Evolutionary conservation across 2,888 invertebrate species (phyloP), one percentile per base, ranked within the genome.

Genomic region (Aphrophora alni): DNA sequence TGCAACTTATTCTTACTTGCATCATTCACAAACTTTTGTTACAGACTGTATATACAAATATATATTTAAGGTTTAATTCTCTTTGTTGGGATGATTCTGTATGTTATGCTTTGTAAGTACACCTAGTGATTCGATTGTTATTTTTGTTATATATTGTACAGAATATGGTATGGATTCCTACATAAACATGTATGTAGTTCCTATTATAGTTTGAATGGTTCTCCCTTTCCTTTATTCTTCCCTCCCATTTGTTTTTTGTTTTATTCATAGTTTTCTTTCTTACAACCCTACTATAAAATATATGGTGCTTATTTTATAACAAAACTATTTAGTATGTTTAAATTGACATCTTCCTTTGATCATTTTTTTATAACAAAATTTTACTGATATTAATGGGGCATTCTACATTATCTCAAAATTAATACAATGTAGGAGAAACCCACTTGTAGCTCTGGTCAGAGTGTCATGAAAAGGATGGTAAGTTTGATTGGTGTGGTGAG

Each of bases 131-230:
- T n/a, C 21, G 10, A 59, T 59, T 59, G 59, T 59, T 59, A 59
- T 59, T 59, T 59, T 59, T 59, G 59, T 59, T 59, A 59, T 59
- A 59, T 59, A 59, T 59, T 59, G 59, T 59, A 59, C 59, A 59
- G 59, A 59, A 59, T 21, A 59, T 59, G 59, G 59, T 59, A 59
- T 59, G 59, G 59, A 59, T 59, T 59, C 59, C 59, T 59, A 59
- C 59, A 59, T 59, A 59, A 59, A 59, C 21, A 59, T 59, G 59
- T 59, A 59, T 59, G 59, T 59, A 59, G 59, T 59, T 59, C 59
- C 59, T 59, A 44, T 12, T 59, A 59, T 59, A 59, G 59, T n/a
- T 59, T 59, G 1, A 10, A 44, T 44, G 44, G 3, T 44, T 44
- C 2, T 14, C 44, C 17, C 44, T 17, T 10, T 33, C 5, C 44